A percentile compares a stretch with the other conserved stretches of the same genome.
Evolutionary conservation across 2,797 vertebrate genomes (phyloP).

Genomic region (Phalanger gymnotis): DNA sequence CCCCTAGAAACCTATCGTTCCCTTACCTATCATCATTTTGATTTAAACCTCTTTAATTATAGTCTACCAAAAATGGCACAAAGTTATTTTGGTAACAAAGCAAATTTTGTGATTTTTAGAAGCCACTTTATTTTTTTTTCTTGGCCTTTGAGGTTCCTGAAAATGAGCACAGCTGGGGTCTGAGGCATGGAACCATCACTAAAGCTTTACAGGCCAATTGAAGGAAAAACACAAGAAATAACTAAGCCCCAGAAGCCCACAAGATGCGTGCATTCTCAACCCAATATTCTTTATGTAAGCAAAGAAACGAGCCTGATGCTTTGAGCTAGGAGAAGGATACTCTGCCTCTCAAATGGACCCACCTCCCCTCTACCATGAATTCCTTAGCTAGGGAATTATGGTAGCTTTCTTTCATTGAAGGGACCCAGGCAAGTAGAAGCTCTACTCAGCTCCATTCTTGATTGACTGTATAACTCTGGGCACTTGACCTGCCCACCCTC

Average conservation of each 20-base stretch:
- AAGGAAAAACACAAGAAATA: background rate
- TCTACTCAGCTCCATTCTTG: slow-evolving; percentile 55
- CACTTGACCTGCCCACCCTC: slow-evolving; percentile 22
- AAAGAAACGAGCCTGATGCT: background rate
- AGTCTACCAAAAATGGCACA: slow-evolving; percentile 76
- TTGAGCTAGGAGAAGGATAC: background rate
- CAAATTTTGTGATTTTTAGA: slow-evolving; percentile 77
- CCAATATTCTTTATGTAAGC: background rate
- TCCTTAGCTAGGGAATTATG: background rate
- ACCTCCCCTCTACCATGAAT: background rate
- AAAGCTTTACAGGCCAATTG: slow-evolving; percentile 26
- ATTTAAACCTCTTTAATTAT: too few species aligned
- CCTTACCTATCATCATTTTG: too few species aligned
- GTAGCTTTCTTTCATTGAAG: slow-evolving; percentile 8
- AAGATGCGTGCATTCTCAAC: background rate
- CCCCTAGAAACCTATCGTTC: too few species aligned
- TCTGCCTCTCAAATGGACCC: background rate
- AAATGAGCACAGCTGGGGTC: slow-evolving; percentile 79
- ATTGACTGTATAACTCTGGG: slow-evolving; percentile 21
- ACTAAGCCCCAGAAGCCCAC: background rate
- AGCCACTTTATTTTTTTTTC: slow-evolving; percentile 74
- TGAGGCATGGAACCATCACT: slow-evolving; percentile 19
- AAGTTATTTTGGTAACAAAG: slow-evolving; percentile 79
- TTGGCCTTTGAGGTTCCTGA: slow-evolving; percentile 76
- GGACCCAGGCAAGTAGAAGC: slow-evolving; percentile 4